A percentile compares a stretch with the other conserved stretches of the same genome.
Conservation (phyloP, 2,113 vertebrate species). For the Acrocephalus arundinaceus region DNA sequence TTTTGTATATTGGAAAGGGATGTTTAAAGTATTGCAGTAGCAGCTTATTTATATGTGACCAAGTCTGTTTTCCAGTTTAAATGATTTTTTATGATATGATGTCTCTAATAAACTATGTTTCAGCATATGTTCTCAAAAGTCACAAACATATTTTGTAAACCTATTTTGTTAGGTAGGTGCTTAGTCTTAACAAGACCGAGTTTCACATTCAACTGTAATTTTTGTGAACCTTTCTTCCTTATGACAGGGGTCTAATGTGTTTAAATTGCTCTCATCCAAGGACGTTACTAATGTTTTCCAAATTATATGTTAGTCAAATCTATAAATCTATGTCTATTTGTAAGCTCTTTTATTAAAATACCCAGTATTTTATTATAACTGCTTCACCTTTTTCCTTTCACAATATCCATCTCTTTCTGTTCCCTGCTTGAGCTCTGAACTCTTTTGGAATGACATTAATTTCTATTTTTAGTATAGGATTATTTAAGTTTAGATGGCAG, state of each 20-base stretch:
- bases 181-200: not conserved
- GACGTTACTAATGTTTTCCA: not conserved
- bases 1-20: not conserved
- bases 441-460: not conserved
- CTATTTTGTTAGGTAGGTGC: not conserved
- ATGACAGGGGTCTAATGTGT: not conserved
- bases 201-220: not conserved
- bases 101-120: not conserved
- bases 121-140: not conserved
- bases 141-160: not conserved
- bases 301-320: not conserved
- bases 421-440: not conserved
- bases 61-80: not conserved
- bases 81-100: not conserved
- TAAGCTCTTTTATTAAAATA: not conserved
- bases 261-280: not conserved
- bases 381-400: not conserved
- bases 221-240: not conserved
- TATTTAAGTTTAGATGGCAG: not conserved
- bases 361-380: not conserved
- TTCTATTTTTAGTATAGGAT: slow-evolving; percentile 19
- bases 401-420: not conserved
- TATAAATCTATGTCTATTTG: not conserved
- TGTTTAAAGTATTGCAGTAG: not conserved
- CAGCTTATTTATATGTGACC: not conserved